Evolutionary conservation across 1,140 invertebrate genomes (phyloP), one percentile per base, ranked within the genome.

Genomic region (Drosophila malerkotliana): DNA sequence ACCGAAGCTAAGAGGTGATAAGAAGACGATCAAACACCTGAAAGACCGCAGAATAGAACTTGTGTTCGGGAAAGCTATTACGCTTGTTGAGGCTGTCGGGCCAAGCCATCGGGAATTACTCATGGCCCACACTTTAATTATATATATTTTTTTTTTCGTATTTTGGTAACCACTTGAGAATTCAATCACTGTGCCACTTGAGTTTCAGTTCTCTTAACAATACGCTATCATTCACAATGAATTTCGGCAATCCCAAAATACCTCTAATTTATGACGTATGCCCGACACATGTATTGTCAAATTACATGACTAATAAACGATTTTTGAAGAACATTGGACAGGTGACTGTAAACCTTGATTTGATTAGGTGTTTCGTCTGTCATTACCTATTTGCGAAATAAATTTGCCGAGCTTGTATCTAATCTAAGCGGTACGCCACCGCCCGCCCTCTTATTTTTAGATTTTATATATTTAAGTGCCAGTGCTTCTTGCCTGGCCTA

Each of bases 21-120:
- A 81, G 63, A 26, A 12, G 45, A n/a, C 0, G 52, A 57, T 49
- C 47, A 59, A 78, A 60, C 58, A 56, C 21, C 26, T 14, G n/a
- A 55, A 72, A 79, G 72, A 75, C 63, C 71, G 52, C 21, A 18
- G 6, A 53, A 7, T n/a, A 9, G 41, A n/a, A 53, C 54, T 69
- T 66, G 72, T 73, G 61, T 75, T 74, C 30, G 30, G 48, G 48
- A 45, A 10, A 67, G 15, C 69, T 74, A 85, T 85, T 87, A 85
- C 82, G 41, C 61, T 49, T 75, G 72, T 69, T 49, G 32, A 18
- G 7, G n/a, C 9, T 30, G 66, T 67, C 64, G 34, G 10, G 34
- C 3, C 4, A 10, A 26, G 10, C 8, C 14, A 49, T 69, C 32
- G 4, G n/a, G 37, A 77, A 66, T 85, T 87, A 84, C 73, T 84